Evolutionary conservation across 2,797 vertebrate species (phyloP).

Genomic region (Microtus californicus): DNA sequence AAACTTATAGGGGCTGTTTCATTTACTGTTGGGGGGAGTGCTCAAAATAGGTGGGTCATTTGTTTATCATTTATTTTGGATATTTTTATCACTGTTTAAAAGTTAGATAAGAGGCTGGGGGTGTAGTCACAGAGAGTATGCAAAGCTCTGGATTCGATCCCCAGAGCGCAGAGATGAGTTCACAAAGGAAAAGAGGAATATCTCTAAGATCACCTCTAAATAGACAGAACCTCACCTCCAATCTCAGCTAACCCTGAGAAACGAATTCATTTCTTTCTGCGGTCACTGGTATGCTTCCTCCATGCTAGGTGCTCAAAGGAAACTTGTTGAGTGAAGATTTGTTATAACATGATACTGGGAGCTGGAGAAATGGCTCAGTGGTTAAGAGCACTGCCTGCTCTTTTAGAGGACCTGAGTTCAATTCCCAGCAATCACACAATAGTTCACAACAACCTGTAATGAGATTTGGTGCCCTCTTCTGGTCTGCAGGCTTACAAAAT

Average conservation of each 20-base stretch:
- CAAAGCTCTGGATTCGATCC: not conserved
- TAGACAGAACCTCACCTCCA: not conserved
- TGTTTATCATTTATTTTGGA: not conserved
- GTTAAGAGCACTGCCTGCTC: too few relatives aligned
- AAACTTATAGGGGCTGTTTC: not conserved
- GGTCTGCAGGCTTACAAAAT: too few relatives aligned
- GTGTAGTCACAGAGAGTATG: fast-evolving
- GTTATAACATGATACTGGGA: not conserved
- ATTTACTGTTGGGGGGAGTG: not conserved
- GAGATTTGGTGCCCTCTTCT: too few relatives aligned
- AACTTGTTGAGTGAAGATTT: not conserved
- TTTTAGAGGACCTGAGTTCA: too few relatives aligned
- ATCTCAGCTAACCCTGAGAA: not conserved
- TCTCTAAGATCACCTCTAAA: not conserved
- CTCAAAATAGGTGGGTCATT: not conserved
- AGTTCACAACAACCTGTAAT: too few relatives aligned
- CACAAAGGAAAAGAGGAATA: not conserved
- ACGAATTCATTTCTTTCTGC: not conserved
- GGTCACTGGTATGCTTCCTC: not conserved
- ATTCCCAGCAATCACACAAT: too few relatives aligned
- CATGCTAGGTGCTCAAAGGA: not conserved
- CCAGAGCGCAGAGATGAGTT: not conserved
- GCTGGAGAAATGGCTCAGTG: too few relatives aligned
- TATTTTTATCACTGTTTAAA: not conserved
- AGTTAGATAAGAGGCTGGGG: not conserved